phyloP scores from a whole-genome alignment of 2,888 invertebrate species.

The Odontothrips loti region DNA sequence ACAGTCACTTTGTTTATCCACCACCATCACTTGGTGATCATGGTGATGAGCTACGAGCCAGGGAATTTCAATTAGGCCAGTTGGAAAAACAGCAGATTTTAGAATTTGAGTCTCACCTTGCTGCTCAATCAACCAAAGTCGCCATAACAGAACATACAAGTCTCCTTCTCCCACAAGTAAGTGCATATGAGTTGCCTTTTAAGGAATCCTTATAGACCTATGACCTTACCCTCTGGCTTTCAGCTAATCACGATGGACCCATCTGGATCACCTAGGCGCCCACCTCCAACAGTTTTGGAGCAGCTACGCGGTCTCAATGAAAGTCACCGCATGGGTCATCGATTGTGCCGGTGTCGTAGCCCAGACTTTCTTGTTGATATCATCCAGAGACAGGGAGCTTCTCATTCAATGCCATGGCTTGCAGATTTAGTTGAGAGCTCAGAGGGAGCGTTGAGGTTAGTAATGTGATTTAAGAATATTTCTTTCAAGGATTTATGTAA shows the following conservation, averaged over 20 bases:
- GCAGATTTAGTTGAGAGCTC: conserved; percentile 89
- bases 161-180: conserved; percentile 60
- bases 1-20: conserved; percentile 64
- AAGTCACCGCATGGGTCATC: conserved; percentile 76
- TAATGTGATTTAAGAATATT: conserved; percentile 38
- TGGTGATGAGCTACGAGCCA: conserved; percentile 57
- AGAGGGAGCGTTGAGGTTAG: conserved; percentile 68
- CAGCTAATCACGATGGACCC: conserved; percentile 81
- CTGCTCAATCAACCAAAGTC: conserved; percentile 81
- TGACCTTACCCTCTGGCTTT: conserved; percentile 27
- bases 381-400: conserved; percentile 79
- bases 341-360: conserved; percentile 80
- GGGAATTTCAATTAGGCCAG: conserved; percentile 64
- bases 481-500: conserved; percentile 24
- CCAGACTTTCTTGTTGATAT: conserved; percentile 91
- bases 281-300: conserved; percentile 72
- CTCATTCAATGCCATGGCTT: conserved; percentile 95
- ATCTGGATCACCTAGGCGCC: conserved; percentile 73
- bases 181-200: background rate
- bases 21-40: conserved; percentile 60
- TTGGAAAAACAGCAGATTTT: conserved; percentile 74
- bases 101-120: conserved; percentile 87
- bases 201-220: conserved; percentile 42
- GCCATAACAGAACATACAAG: conserved; percentile 88
- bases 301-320: conserved; percentile 73